phyloP scores from a whole-genome alignment of 2,113 vertebrate genomes.

The Corydoras maculifer region DNA sequence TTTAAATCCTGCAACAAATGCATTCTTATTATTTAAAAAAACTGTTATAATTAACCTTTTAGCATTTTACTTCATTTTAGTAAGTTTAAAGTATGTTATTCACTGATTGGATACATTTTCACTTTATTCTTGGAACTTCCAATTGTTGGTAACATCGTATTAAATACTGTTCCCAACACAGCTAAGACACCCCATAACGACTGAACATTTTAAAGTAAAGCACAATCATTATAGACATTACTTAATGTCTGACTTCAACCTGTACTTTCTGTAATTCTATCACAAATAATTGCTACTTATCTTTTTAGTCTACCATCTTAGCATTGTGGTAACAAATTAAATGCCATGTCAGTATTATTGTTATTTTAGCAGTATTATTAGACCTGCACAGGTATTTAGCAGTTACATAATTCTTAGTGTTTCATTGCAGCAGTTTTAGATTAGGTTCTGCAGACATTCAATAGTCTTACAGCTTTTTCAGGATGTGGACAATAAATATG shows the following conservation, averaged over 20 bases:
- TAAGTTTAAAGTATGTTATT: too few relatives aligned
- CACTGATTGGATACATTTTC: too few relatives aligned
- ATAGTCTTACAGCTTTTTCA: neutral
- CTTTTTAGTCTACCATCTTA: neutral
- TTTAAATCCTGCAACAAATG: too few relatives aligned
- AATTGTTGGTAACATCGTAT: too few relatives aligned
- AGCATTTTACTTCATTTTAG: too few relatives aligned
- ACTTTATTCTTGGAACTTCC: too few relatives aligned
- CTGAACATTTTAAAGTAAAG: neutral
- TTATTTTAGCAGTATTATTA: neutral
- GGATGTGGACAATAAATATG: too few relatives aligned
- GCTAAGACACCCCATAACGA: neutral
- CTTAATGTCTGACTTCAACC: neutral
- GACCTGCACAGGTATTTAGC: neutral
- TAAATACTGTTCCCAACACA: neutral
- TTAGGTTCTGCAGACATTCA: neutral
- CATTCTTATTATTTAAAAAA: too few relatives aligned
- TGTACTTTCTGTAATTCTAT: too few relatives aligned
- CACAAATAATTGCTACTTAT: too few relatives aligned
- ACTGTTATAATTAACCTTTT: too few relatives aligned
- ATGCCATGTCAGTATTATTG: neutral
- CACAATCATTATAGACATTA: neutral
- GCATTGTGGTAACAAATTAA: constrained; percentile 6
- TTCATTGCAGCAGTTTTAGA: neutral
- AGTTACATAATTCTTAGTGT: neutral